Percentiles rank a stretch among this genome's conserved stretches.
Evolutionary conservation across 2,888 invertebrate species (phyloP).

Genomic region (Mechanitis mazaeus): DNA sequence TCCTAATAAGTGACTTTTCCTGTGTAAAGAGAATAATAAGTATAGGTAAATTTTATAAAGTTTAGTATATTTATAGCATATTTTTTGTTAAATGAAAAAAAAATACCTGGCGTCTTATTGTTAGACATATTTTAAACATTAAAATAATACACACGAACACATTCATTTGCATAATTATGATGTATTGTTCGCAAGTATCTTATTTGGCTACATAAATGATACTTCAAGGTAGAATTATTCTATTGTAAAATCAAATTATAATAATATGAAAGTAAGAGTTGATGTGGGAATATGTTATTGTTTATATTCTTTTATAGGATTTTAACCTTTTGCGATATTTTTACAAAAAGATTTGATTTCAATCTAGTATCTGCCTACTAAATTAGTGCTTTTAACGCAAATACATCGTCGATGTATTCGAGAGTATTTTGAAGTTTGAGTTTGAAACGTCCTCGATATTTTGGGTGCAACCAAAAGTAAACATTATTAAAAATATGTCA

Average conservation of each 20-base stretch:
- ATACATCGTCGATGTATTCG: too few relatives aligned
- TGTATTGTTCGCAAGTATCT: conserved; percentile 18
- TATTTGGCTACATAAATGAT: conserved; percentile 13
- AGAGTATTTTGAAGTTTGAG: too few relatives aligned
- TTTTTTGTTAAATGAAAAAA: too few relatives aligned
- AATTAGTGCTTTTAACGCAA: too few relatives aligned
- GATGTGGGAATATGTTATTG: conserved; percentile 9
- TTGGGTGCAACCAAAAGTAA: too few relatives aligned
- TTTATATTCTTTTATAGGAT: background rate
- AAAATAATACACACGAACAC: conserved; percentile 7
- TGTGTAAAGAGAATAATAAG: too few relatives aligned
- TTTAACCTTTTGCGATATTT: background rate
- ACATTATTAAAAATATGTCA: background rate
- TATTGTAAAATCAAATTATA: conserved; percentile 16
- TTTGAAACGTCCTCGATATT: too few relatives aligned
- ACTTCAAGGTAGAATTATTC: conserved; percentile 13
- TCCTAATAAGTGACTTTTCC: too few relatives aligned
- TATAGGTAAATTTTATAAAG: background rate
- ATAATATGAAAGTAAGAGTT: conserved; percentile 12
- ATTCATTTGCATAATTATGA: conserved; percentile 17
- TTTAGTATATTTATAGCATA: conserved; percentile 3
- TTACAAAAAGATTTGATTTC: too few relatives aligned
- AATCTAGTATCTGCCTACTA: too few relatives aligned
- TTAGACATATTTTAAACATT: too few relatives aligned
- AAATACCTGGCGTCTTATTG: too few relatives aligned